phyloP scores from a whole-genome alignment of 2,113 vertebrate genomes.

The Albula goreensis region DNA sequence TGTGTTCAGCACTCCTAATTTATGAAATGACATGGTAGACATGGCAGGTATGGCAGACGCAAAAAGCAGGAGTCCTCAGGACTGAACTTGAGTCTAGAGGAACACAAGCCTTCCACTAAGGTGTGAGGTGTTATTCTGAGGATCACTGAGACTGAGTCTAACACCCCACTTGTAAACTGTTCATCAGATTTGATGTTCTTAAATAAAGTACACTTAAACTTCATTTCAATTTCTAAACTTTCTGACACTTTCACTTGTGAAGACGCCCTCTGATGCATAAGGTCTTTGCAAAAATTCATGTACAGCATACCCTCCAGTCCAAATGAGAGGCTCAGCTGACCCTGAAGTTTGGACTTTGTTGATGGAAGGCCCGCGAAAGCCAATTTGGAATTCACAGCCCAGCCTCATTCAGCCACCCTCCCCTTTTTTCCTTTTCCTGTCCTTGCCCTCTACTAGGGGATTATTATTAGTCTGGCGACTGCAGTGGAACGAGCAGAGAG shows the following conservation, averaged over 20 bases:
- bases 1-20: no score
- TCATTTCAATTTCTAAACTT: background rate
- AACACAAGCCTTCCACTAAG: no score
- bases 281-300: background rate
- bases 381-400: background rate
- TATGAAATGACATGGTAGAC: no score
- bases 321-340: no score
- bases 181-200: background rate
- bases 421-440: background rate
- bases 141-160: background rate
- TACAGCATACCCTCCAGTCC: background rate
- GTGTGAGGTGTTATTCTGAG: no score
- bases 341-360: background rate
- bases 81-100: no score
- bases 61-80: no score
- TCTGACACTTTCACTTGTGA: background rate
- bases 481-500: background rate
- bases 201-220: background rate
- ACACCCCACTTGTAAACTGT: background rate
- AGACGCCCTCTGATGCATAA: background rate
- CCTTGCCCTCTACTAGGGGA: background rate
- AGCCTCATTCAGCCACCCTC: background rate
- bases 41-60: no score
- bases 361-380: background rate
- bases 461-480: background rate